Evolutionary conservation across 2,113 vertebrate species (phyloP), one percentile per base, ranked within the genome.

Genomic region (Ascaphus truei): DNA sequence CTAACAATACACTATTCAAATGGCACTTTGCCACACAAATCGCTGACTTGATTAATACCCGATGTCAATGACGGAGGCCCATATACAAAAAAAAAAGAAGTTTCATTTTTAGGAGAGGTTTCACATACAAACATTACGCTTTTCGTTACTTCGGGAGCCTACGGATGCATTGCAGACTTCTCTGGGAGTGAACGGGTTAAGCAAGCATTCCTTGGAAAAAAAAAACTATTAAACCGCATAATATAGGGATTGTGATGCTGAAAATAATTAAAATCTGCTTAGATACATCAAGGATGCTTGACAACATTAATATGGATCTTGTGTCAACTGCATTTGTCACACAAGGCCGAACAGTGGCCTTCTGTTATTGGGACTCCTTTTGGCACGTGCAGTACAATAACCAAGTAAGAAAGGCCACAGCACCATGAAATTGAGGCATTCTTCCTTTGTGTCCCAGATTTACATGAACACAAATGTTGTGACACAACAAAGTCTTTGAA

Each of bases 1-100:
- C 85, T 89, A 90, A 90, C 86, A 86, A 89, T 88, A 80, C 86
- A 76, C 89, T 88, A 91, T 92, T 93, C 90, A 91, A 89, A 89
- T 86, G 82, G 87, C 84, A 88, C 86, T 90, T 84, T 84, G 83
- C 87, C 87, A 85, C 88, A 91, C 87, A 91, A 91, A 90, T 90
- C 84, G 81, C 83, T 84, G 84, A 77, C 81, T 85, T 90, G 88
- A 90, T 91, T 87, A 90, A 83, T 84, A 80, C 84, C 82, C 81
- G 71, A 62, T 78, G 81, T 82, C 76, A 71, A 75, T 83, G 81
- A 80, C 83, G 78, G 82, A 80, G 84, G 79, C 85, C 78, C 62
- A 77, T 79, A 72, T 75, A 75, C n/a, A n/a, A n/a, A n/a, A n/a
- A n/a, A n/a, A n/a, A n/a, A n/a, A n/a, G 87, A 89, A 87, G 88